phyloP scores from a whole-genome alignment of 2,113 vertebrate species.

The Synodontis membranacea region DNA sequence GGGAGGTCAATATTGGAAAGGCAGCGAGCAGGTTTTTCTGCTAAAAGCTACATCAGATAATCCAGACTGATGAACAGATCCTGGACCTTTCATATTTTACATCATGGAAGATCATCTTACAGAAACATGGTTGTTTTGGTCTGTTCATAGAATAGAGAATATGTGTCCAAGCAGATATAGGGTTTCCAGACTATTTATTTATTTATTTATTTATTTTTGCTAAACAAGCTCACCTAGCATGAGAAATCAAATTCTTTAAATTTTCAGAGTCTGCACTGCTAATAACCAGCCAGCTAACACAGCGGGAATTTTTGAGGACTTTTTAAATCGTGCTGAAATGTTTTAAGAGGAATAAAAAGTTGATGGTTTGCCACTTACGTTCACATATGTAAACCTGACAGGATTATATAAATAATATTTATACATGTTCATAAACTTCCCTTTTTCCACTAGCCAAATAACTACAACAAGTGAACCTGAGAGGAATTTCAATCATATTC shows the following conservation, averaged over 20 bases:
- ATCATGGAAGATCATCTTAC: no score
- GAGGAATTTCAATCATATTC: neutral
- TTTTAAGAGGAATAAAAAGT: neutral
- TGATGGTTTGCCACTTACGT: neutral
- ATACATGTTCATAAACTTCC: no score
- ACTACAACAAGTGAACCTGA: no score
- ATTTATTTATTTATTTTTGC: neutral
- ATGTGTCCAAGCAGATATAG: neutral
- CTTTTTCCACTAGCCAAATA: neutral
- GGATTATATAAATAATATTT: neutral
- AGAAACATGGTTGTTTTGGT: neutral
- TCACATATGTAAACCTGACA: neutral
- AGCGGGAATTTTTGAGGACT: neutral
- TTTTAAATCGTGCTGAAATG: no score
- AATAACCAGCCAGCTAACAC: no score
- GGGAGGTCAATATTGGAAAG: neutral
- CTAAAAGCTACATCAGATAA: neutral
- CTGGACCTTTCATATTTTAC: neutral
- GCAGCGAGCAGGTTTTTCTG: neutral
- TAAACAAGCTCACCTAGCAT: neutral
- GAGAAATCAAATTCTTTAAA: neutral
- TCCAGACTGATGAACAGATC: neutral
- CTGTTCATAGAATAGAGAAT: neutral
- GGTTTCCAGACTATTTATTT: neutral
- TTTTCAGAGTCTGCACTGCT: neutral